phyloP scores from a whole-genome alignment of 2,888 invertebrate species.

The Sycophila texana region DNA sequence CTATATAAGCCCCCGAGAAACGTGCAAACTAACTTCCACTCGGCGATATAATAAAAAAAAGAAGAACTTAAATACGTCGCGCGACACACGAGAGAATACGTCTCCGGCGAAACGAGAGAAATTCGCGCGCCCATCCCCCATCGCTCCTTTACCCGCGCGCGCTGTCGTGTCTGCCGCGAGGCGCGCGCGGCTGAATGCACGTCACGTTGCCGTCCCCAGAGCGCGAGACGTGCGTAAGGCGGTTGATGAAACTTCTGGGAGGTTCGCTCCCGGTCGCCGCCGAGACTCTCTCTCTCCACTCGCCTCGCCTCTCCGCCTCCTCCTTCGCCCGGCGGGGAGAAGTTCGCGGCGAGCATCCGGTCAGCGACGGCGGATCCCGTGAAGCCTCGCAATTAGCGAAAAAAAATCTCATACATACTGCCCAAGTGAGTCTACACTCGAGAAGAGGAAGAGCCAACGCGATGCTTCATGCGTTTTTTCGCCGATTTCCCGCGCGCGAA shows the following conservation, averaged over 20 bases:
- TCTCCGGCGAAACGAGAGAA: constrained; percentile 9
- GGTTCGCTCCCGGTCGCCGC: constrained; percentile 20
- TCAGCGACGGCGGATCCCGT: constrained; percentile 27
- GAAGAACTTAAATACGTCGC: too few relatives aligned
- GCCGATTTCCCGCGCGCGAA: too few relatives aligned
- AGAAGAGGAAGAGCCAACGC: too few relatives aligned
- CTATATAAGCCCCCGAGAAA: too few relatives aligned
- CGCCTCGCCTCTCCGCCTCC: too few relatives aligned
- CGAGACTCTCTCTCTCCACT: not conserved
- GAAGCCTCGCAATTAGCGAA: constrained; percentile 31
- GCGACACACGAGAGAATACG: too few relatives aligned
- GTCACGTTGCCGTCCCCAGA: constrained; percentile 67
- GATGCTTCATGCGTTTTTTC: too few relatives aligned
- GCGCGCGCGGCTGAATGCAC: constrained; percentile 69
- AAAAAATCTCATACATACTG: not conserved
- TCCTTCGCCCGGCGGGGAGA: constrained; percentile 26
- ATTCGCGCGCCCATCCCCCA: constrained; percentile 34
- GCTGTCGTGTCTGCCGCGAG: constrained; percentile 1
- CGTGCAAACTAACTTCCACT: too few relatives aligned
- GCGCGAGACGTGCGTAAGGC: constrained; percentile 66
- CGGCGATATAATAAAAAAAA: too few relatives aligned
- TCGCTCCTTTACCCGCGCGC: not conserved
- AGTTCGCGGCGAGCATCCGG: constrained; percentile 52
- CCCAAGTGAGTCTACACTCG: too few relatives aligned
- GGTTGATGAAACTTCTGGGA: constrained; percentile 68